Percentiles rank a stretch among this genome's conserved stretches.
These are phyloP conservation scores for Epizoanthus ramosus DNA, from an alignment of 92 coral and sea anemone genomes.

Conservation along the genomic window DNA sequence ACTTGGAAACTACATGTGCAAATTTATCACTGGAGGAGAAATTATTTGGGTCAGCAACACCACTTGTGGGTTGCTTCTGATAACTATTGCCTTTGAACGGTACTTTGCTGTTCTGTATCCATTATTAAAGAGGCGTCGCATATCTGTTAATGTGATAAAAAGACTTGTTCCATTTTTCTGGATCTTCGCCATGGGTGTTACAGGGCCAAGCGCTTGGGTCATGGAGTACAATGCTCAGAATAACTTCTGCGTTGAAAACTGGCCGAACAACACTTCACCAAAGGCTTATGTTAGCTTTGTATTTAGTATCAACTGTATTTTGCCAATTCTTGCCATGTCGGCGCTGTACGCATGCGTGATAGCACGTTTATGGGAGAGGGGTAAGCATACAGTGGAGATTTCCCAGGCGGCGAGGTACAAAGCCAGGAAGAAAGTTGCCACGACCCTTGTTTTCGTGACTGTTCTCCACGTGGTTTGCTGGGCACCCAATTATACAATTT, in stretches of 20 bases:
- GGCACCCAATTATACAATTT: slow-evolving; percentile 73
- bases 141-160: slow-evolving; percentile 50
- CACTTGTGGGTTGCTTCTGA: slow-evolving; percentile 66
- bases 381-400: slow-evolving; percentile 48
- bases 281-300: slow-evolving; percentile 66
- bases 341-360: slow-evolving; percentile 60
- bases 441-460: slow-evolving; percentile 65
- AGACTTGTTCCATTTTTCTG: slow-evolving; percentile 64
- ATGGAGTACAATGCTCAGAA: slow-evolving; percentile 49
- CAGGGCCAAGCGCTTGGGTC: slow-evolving; percentile 68
- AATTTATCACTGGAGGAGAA: slow-evolving; percentile 73
- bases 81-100: slow-evolving; percentile 71
- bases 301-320: slow-evolving; percentile 61
- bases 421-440: slow-evolving; percentile 70
- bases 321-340: slow-evolving; percentile 67
- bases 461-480: slow-evolving; percentile 68
- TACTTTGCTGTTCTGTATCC: slow-evolving; percentile 78
- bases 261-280: slow-evolving; percentile 59
- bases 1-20: slow-evolving; percentile 63
- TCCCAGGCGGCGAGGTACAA: slow-evolving; percentile 70
- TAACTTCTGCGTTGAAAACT: slow-evolving; percentile 67
- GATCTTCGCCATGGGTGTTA: slow-evolving; percentile 59
- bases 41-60: slow-evolving; percentile 78
- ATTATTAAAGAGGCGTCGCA: slow-evolving; percentile 50
- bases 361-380: slow-evolving; percentile 60